A percentile compares a stretch with the other conserved stretches of the same genome.
phyloP scores from a whole-genome alignment of 2,113 vertebrate genomes.

The Rhea pennata region DNA sequence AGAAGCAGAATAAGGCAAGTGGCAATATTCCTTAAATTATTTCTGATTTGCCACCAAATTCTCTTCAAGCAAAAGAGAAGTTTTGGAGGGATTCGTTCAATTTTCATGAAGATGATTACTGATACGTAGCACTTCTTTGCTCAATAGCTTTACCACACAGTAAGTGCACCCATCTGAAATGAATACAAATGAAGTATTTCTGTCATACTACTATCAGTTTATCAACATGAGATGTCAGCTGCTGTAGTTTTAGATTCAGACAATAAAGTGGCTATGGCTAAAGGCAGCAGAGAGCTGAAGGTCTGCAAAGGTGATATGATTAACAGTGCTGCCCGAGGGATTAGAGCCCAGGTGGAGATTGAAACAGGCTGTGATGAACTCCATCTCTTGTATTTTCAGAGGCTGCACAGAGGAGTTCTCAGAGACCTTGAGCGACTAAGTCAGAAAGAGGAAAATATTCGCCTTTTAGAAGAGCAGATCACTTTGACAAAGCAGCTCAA shows the following conservation, averaged over 20 bases:
- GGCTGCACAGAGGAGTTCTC: slow-evolving; percentile 88
- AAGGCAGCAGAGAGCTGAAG: not conserved
- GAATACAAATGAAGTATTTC: not conserved
- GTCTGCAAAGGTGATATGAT: not conserved
- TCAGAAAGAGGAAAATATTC: slow-evolving; percentile 88
- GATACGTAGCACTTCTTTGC: not conserved
- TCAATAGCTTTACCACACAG: not conserved
- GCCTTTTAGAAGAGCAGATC: slow-evolving; percentile 87
- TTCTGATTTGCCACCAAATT: not conserved
- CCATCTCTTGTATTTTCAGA: slow-evolving; percentile 79
- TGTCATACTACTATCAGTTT: not conserved
- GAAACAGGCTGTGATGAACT: not conserved
- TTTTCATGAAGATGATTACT: not conserved
- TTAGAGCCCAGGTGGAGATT: not conserved
- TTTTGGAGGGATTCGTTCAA: not conserved
- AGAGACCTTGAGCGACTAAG: slow-evolving; percentile 88
- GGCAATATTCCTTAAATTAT: not conserved
- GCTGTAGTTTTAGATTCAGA: not conserved
- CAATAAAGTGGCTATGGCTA: not conserved
- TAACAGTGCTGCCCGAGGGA: not conserved
- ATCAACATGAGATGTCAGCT: rapidly evolving
- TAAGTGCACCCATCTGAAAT: not conserved
- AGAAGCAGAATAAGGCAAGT: not conserved
- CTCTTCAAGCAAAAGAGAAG: not conserved
- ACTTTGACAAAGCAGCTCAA: slow-evolving; percentile 83